A percentile compares a stretch with the other conserved stretches of the same genome.
Conservation (phyloP, 64 coral and sea anemone genomes). For the Catalaphyllia jardinei region DNA sequence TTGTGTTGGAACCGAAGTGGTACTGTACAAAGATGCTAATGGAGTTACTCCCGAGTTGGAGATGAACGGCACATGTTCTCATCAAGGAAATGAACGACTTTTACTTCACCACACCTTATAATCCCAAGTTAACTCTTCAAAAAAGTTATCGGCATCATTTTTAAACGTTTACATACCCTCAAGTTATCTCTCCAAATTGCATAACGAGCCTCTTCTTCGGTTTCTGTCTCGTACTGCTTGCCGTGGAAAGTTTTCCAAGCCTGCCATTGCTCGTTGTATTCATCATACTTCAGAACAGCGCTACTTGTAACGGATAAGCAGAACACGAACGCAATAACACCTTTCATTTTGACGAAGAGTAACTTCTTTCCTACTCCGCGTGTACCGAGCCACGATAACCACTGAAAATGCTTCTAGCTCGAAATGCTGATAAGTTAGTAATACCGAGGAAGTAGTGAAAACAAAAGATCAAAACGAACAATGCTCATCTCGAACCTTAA, state of each 20-base stretch:
- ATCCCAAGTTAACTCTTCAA: neutral
- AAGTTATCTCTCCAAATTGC: slow-evolving; percentile 79
- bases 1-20: no score
- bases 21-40: no score
- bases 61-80: neutral
- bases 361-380: neutral
- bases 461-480: neutral
- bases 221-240: slow-evolving; percentile 53
- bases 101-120: neutral
- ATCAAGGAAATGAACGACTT: neutral
- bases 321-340: slow-evolving; percentile 23
- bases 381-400: no score
- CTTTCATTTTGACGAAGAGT: neutral
- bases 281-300: slow-evolving; percentile 31
- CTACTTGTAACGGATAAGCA: slow-evolving; percentile 45
- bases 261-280: slow-evolving; percentile 56
- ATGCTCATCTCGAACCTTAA: no score
- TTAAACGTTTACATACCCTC: slow-evolving; percentile 36
- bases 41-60: neutral
- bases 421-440: neutral
- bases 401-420: no score
- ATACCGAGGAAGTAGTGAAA: neutral
- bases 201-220: slow-evolving; percentile 49
- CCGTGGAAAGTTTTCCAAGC: slow-evolving; percentile 72
- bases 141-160: neutral